These are phyloP conservation scores for Patella caerulea DNA, from an alignment of 2,888 invertebrate genomes.

Conservation along the genomic window DNA sequence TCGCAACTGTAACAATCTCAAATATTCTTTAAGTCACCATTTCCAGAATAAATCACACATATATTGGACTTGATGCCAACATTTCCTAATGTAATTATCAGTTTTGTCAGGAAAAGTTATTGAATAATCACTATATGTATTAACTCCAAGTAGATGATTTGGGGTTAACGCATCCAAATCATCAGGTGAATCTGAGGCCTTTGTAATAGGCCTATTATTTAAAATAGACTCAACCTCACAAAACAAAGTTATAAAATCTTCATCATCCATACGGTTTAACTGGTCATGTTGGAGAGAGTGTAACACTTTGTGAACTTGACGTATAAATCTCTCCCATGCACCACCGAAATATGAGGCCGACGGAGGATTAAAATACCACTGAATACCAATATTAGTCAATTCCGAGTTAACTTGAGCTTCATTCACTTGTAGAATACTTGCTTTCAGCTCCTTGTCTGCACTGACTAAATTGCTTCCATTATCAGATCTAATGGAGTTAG, in stretches of 20 bases:
- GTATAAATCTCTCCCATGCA: constrained; percentile 39
- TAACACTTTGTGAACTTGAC: constrained; percentile 28
- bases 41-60: constrained; percentile 36
- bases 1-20: constrained; percentile 6
- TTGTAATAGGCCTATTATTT: constrained; percentile 34
- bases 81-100: constrained; percentile 31
- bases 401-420: constrained; percentile 20
- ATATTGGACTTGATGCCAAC: constrained; percentile 42
- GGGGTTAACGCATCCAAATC: constrained; percentile 35
- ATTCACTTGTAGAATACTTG: constrained; percentile 29
- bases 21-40: constrained; percentile 31
- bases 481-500: constrained; percentile 21
- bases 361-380: constrained; percentile 41
- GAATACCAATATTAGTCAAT: constrained; percentile 26
- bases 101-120: constrained; percentile 31
- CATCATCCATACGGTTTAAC: constrained; percentile 29
- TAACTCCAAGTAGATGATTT: constrained; percentile 32
- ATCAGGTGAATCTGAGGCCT: constrained; percentile 18
- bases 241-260: constrained; percentile 31
- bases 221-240: constrained; percentile 37
- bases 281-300: constrained; percentile 25
- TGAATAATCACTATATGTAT: constrained; percentile 12
- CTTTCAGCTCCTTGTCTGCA: constrained; percentile 31
- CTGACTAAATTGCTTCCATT: constrained; percentile 37
- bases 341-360: constrained; percentile 35